phyloP scores from a whole-genome alignment of 2,113 vertebrate genomes.

The Petromus typicus region DNA sequence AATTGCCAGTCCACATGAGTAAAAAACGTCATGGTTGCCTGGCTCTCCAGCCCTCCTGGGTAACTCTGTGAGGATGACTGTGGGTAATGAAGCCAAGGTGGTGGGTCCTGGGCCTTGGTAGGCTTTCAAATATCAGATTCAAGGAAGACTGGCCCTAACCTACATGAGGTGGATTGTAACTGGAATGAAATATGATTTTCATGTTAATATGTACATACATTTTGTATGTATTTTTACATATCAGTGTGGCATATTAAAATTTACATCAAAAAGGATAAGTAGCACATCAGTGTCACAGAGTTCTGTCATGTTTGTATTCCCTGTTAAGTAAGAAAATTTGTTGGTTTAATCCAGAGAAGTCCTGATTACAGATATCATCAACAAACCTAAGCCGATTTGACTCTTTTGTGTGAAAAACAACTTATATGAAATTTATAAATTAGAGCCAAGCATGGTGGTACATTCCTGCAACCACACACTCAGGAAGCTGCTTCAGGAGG shows the following conservation, averaged over 20 bases:
- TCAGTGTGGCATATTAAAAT: neutral
- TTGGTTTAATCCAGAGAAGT: neutral
- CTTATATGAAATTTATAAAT: neutral
- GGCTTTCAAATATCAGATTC: neutral
- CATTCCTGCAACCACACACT: neutral
- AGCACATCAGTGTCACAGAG: neutral
- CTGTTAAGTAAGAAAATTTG: neutral
- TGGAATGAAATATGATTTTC: neutral
- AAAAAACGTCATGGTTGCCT: neutral
- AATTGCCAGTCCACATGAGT: neutral
- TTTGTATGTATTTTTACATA: neutral
- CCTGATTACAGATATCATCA: neutral
- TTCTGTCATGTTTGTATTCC: neutral
- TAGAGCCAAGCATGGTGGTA: neutral
- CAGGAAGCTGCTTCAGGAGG: neutral
- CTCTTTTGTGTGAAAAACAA: neutral
- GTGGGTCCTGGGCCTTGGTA: neutral
- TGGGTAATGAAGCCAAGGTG: neutral
- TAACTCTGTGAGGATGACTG: neutral
- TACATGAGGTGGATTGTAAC: neutral
- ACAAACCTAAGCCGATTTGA: neutral
- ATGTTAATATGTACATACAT: neutral
- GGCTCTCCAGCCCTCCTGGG: neutral
- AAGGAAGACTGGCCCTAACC: neutral
- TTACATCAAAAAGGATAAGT: neutral